Base-by-base conservation (phyloP, 1,140 invertebrate genomes). In the Delia radicum region DNA sequence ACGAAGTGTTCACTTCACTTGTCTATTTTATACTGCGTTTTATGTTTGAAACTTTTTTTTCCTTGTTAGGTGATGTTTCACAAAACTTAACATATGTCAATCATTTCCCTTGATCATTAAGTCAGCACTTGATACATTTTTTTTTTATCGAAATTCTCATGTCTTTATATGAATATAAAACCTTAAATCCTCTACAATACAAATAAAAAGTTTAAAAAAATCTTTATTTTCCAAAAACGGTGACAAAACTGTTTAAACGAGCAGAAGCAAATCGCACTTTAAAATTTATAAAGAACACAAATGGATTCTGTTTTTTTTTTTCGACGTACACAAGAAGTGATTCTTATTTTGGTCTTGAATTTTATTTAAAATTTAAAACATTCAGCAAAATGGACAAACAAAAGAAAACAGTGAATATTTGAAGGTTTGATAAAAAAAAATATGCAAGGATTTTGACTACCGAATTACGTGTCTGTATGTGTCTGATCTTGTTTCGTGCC, bases 391-490 rank as follows among this genome's bases (percentile, higher is more conserved):
- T 13, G 10, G 24, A 15, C 27, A 74, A 18, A 13, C 24, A 33
- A 33, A 67, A 67, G n/a, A n/a, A 67, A 42, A 24, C 6, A 7
- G 3, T 42, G 31, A 29, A n/a, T 46, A 46, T 48, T 33, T 63
- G 27, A 12, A 2, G 33, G 29, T 42, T 63, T 74, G 3, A 37
- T n/a, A n/a, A n/a, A n/a, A 73, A 42, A 71, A 42, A 71, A 28
- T 31, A 71, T 71, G 28, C 29, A 18, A 37, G 33, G 42, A 73
- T 74, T 74, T 74, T 61, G 46, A 71, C 75, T 76, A 73, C 75
- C 75, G 75, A 76, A 76, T 76, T 76, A 76, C 75, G 75, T 72
- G 55, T 26, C 5, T 42, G 48, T n/a, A 73, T 65, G 69, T 67
- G 28, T 15, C 1, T 18, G 31, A 12, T 15, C 48, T 24, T 8